phyloP scores from a whole-genome alignment of 2,888 invertebrate species.

The Hirtodrosophila alboralis region DNA sequence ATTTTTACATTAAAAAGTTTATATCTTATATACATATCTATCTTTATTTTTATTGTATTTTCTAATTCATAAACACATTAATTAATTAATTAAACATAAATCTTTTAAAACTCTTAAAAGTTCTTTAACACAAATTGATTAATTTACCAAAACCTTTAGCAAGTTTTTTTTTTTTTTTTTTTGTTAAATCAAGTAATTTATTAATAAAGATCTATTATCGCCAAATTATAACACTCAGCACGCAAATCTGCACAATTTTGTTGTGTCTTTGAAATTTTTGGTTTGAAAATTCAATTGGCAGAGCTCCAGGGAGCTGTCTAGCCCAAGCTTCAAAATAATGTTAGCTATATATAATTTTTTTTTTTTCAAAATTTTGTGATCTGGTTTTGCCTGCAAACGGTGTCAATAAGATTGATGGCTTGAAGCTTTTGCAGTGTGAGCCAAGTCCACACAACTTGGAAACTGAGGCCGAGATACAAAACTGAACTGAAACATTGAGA shows the following conservation, averaged over 20 bases:
- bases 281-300: constrained; percentile 52
- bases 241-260: constrained; percentile 15
- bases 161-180: too few relatives aligned
- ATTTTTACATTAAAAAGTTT: too few relatives aligned
- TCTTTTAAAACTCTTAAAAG: too few relatives aligned
- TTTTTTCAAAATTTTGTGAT: constrained; percentile 38
- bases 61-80: too few relatives aligned
- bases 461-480: constrained; percentile 8
- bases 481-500: not conserved
- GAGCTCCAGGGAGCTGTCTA: constrained; percentile 9
- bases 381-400: constrained; percentile 66
- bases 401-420: constrained; percentile 83
- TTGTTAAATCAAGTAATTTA: too few relatives aligned
- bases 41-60: too few relatives aligned
- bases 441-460: constrained; percentile 27
- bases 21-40: too few relatives aligned
- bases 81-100: too few relatives aligned
- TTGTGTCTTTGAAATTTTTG: constrained; percentile 16
- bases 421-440: constrained; percentile 41
- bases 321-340: constrained; percentile 3
- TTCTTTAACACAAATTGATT: too few relatives aligned
- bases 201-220: constrained; percentile 30
- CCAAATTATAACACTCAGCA: constrained; percentile 12
- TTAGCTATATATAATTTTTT: constrained; percentile 12
- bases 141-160: too few relatives aligned